These are phyloP conservation scores for Drosophila repleta DNA, from an alignment of 1,140 invertebrate genomes.

Conservation along the genomic window DNA sequence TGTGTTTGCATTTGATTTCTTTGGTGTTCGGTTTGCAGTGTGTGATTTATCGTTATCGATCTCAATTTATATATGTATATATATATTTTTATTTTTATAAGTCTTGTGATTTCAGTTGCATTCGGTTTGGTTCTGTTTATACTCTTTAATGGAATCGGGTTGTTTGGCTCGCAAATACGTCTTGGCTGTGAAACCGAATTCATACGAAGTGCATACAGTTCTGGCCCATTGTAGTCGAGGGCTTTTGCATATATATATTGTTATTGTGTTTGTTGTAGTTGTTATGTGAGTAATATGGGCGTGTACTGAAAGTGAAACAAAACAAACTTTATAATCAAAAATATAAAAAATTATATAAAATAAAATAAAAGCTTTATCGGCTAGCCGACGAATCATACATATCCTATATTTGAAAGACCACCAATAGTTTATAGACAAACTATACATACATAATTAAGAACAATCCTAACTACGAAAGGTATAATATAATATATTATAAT, in stretches of 20 bases:
- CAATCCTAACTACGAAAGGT: too few relatives aligned
- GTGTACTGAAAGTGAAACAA: constrained; percentile 17
- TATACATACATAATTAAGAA: too few relatives aligned
- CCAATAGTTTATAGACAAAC: too few relatives aligned
- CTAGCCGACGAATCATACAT: too few relatives aligned
- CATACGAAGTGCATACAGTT: constrained; percentile 57
- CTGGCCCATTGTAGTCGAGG: constrained; percentile 35
- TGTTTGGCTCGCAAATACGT: constrained; percentile 13
- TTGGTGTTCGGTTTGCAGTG: constrained; percentile 40
- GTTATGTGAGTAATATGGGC: constrained; percentile 3
- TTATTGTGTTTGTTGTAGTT: constrained; percentile 4
- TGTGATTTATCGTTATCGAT: constrained; percentile 19
- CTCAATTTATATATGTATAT: constrained; percentile 30
- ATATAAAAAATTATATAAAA: background rate
- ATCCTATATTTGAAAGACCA: too few relatives aligned
- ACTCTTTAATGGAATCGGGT: constrained; percentile 22
- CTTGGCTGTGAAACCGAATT: constrained; percentile 74
- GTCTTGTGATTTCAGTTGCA: constrained; percentile 64
- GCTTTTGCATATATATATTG: constrained; percentile 4
- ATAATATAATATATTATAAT: too few relatives aligned
- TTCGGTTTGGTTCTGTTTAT: constrained; percentile 66
- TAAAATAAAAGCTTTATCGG: too few relatives aligned
- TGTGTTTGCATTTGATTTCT: constrained; percentile 26
- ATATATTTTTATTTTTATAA: constrained; percentile 45
- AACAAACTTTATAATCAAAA: constrained; percentile 10